A percentile compares a stretch with the other conserved stretches of the same genome.
Evolutionary conservation across 2,113 vertebrate genomes (phyloP).

Genomic region (Pongo abelii): DNA sequence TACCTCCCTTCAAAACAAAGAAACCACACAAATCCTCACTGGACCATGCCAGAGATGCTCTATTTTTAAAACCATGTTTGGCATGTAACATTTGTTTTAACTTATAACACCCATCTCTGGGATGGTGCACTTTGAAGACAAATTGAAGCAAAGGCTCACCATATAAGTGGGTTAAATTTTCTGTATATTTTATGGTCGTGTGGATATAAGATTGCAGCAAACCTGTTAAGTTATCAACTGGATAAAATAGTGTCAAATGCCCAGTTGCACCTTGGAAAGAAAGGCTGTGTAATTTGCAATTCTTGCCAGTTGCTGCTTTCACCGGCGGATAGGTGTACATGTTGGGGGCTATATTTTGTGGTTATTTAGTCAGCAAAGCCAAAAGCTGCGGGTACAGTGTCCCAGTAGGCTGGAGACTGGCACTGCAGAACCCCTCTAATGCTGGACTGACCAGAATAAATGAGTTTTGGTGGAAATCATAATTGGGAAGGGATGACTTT

Average conservation of each 20-base stretch:
- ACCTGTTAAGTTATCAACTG: not conserved
- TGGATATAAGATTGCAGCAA: not conserved
- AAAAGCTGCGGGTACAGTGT: not conserved
- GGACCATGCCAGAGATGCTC: not conserved
- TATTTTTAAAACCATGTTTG: not conserved
- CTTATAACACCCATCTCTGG: not conserved
- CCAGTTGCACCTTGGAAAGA: not conserved
- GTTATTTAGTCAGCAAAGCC: not conserved
- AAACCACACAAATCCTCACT: not conserved
- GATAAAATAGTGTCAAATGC: not conserved
- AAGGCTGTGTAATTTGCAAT: not conserved
- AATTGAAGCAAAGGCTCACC: not conserved
- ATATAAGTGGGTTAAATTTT: not conserved
- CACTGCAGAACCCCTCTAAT: not conserved
- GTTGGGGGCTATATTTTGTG: not conserved
- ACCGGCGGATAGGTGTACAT: no score
- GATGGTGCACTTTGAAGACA: not conserved
- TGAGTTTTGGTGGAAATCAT: conserved; percentile 32
- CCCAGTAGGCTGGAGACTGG: not conserved
- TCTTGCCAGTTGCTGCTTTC: not conserved
- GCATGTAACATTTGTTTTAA: not conserved
- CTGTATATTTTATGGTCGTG: not conserved
- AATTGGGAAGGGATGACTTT: not conserved
- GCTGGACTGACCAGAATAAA: not conserved
- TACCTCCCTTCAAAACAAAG: not conserved